phyloP scores from a whole-genome alignment of 1,140 invertebrate species.

The Spodoptera frugiperda region DNA sequence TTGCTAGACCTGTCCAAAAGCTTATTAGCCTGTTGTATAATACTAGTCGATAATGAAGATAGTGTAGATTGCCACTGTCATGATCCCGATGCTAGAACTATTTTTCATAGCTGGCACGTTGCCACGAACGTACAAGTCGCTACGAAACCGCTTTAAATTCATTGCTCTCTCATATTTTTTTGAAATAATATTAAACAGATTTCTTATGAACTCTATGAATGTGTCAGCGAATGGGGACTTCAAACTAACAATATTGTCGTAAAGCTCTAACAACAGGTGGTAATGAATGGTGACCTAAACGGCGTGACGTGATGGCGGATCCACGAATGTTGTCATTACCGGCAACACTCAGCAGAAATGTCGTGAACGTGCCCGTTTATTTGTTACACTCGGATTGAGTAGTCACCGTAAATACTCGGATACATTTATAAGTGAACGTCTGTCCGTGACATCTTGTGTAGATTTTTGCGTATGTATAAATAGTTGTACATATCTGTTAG shows the following conservation, averaged over 20 bases:
- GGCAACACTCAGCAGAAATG: background rate
- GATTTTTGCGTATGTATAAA: background rate
- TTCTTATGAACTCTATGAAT: conserved; percentile 25
- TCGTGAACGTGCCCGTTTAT: background rate
- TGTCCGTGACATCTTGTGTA: conserved; percentile 11
- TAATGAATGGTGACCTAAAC: conserved; percentile 20
- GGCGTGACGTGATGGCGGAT: conserved; percentile 14
- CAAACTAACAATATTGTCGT: conserved; percentile 15
- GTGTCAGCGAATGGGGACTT: conserved; percentile 23
- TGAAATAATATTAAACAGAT: conserved; percentile 28
- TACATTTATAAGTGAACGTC: background rate
- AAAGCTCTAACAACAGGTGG: background rate
- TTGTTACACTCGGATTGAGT: background rate
- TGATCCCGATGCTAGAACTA: conserved; percentile 14
- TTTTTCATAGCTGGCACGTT: conserved; percentile 39
- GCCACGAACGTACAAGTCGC: background rate
- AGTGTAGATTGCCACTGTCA: background rate
- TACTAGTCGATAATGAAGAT: background rate
- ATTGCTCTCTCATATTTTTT: conserved; percentile 25
- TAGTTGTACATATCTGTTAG: too few species aligned
- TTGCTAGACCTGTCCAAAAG: too few species aligned
- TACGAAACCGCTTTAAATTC: conserved; percentile 33
- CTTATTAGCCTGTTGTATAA: background rate
- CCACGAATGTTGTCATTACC: conserved; percentile 11
- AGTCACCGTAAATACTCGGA: background rate